phyloP scores from a whole-genome alignment of 2,113 vertebrate species.

The Leptobrachium ailaonicum region DNA sequence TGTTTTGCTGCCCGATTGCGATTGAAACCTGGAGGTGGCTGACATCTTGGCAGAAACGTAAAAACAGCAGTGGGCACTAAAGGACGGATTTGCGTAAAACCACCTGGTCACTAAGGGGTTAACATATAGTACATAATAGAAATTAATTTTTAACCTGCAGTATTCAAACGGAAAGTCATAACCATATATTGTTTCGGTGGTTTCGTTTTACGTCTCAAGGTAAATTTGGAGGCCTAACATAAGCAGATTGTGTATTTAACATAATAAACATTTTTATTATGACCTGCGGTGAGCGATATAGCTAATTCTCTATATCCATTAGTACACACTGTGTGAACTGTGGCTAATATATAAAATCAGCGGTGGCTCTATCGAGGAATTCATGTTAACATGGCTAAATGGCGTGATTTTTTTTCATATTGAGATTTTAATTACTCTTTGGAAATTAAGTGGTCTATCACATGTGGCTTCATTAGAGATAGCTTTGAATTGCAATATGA shows the following conservation, averaged over 20 bases:
- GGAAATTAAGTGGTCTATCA: neutral
- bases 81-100: too few species aligned
- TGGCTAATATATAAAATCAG: conserved; percentile 13
- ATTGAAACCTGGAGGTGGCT: too few species aligned
- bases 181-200: too few species aligned
- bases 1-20: too few species aligned
- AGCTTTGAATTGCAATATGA: neutral
- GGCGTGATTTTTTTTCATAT: neutral
- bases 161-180: too few species aligned
- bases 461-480: conserved; percentile 14
- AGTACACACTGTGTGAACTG: neutral
- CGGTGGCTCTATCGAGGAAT: conserved; percentile 12
- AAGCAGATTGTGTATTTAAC: neutral
- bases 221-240: neutral
- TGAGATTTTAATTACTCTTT: conserved; percentile 24
- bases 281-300: neutral
- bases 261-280: conserved; percentile 12
- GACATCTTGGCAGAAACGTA: too few species aligned
- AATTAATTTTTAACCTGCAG: too few species aligned
- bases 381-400: conserved; percentile 14
- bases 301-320: conserved; percentile 9
- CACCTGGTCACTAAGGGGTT: too few species aligned
- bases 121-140: too few species aligned
- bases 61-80: too few species aligned
- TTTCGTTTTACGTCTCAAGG: too few species aligned